Percentiles rank a stretch among this genome's conserved stretches.
Evolutionary conservation across 2,797 vertebrate genomes (phyloP).

Genomic region (Lacerta bilineata): DNA sequence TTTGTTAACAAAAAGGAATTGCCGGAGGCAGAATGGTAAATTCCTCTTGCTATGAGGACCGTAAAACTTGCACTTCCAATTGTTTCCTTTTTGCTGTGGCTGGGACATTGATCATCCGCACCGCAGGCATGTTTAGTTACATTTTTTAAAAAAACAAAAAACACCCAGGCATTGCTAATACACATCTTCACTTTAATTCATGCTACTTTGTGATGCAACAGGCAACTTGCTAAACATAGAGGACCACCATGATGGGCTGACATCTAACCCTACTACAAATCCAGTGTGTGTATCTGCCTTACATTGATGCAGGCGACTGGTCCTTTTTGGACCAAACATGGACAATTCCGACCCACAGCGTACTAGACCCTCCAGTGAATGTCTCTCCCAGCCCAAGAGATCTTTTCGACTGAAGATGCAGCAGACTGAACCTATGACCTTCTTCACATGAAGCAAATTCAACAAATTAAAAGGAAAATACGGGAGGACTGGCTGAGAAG

Average conservation of each 20-base stretch:
- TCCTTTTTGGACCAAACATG: not conserved
- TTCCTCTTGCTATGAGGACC: slow-evolving; percentile 52
- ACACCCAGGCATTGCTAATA: not conserved
- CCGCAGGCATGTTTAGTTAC: slow-evolving; percentile 34
- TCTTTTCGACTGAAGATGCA: not conserved
- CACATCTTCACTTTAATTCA: not conserved
- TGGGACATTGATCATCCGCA: slow-evolving; percentile 10
- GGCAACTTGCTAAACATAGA: not conserved
- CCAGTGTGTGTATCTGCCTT: not conserved
- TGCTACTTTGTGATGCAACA: not conserved
- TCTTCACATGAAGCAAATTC: not conserved
- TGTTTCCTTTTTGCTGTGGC: slow-evolving; percentile 40
- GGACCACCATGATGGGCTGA: not conserved
- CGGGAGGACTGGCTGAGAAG: slow-evolving; percentile 47
- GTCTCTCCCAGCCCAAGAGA: not conserved
- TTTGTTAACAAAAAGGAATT: slow-evolving; percentile 70
- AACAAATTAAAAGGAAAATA: slow-evolving; percentile 34
- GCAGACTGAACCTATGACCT: not conserved
- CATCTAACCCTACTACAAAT: not conserved
- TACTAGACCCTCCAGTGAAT: not conserved
- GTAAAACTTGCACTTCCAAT: slow-evolving; percentile 48
- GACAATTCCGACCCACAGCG: not conserved
- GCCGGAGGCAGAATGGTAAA: slow-evolving; percentile 58
- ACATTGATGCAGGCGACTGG: not conserved
- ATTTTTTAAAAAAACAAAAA: not conserved